Percentiles rank a stretch among this genome's conserved stretches.
Conservation (phyloP, 1,140 invertebrate species). For the Cylas formicarius region DNA sequence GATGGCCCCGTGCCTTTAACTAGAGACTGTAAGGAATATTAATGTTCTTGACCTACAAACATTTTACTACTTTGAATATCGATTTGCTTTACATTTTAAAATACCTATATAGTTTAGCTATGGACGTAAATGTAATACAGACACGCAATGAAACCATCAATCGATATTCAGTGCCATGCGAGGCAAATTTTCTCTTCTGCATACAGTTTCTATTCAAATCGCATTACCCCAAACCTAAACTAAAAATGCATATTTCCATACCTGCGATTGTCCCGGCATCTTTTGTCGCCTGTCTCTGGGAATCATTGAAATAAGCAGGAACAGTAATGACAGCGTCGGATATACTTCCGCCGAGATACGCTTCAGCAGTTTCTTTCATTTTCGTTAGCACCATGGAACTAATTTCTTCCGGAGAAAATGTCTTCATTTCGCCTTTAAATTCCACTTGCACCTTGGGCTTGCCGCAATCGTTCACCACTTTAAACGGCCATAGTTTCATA, state of each 20-base stretch:
- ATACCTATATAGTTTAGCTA: too few species aligned
- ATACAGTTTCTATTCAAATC: too few species aligned
- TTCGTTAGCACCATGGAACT: conserved; percentile 59
- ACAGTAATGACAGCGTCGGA: conserved; percentile 51
- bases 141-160: too few species aligned
- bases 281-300: conserved; percentile 62
- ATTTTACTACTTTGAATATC: too few species aligned
- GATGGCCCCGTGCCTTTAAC: too few species aligned
- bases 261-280: conserved; percentile 61
- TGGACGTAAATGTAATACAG: too few species aligned
- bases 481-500: conserved; percentile 63
- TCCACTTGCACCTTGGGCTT: conserved; percentile 59
- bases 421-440: conserved; percentile 64
- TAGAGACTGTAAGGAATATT: too few species aligned
- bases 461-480: conserved; percentile 52
- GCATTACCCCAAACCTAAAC: too few species aligned
- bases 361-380: conserved; percentile 55
- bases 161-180: too few species aligned
- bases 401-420: conserved; percentile 69
- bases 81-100: too few species aligned
- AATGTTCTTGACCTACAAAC: too few species aligned
- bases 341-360: conserved; percentile 43
- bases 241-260: conserved; percentile 33
- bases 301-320: conserved; percentile 63
- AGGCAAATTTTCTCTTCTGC: too few species aligned